Evolutionary conservation across 2,113 vertebrate species (phyloP).

Genomic region (Panthera tigris): DNA sequence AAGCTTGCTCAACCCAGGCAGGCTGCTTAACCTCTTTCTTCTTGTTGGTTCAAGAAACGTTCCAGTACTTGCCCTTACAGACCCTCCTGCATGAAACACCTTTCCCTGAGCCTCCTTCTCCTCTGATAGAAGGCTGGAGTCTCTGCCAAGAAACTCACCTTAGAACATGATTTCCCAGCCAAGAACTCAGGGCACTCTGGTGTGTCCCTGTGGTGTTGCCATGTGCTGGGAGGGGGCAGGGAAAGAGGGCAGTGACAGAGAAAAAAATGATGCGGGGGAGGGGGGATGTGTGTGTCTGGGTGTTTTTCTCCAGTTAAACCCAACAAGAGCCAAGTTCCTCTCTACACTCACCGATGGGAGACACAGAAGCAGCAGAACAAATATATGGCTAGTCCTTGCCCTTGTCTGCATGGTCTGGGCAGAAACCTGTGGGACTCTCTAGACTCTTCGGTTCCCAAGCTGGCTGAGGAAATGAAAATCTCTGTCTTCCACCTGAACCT

Average conservation of each 20-base stretch:
- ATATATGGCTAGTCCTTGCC: neutral
- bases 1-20: neutral
- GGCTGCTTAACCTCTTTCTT: conserved; percentile 17
- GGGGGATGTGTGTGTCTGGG: neutral
- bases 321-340: neutral
- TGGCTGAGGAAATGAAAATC: neutral
- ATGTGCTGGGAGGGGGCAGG: neutral
- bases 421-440: neutral
- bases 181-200: neutral
- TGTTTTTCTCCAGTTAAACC: conserved; percentile 35
- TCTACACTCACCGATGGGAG: neutral
- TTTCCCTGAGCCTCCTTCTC: neutral
- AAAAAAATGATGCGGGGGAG: neutral
- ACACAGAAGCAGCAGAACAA: conserved; percentile 29
- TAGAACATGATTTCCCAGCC: conserved; percentile 17
- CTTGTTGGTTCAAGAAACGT: conserved; percentile 47
- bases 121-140: neutral
- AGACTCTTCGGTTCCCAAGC: neutral
- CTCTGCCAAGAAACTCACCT: conserved; percentile 38
- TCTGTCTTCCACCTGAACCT: neutral
- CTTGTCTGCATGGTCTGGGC: neutral
- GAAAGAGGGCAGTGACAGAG: neutral
- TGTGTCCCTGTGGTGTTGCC: neutral
- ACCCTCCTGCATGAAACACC: neutral
- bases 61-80: neutral